Base-by-base conservation (phyloP, 2,888 invertebrate genomes). In the Caenorhabditis panamensis region DNA sequence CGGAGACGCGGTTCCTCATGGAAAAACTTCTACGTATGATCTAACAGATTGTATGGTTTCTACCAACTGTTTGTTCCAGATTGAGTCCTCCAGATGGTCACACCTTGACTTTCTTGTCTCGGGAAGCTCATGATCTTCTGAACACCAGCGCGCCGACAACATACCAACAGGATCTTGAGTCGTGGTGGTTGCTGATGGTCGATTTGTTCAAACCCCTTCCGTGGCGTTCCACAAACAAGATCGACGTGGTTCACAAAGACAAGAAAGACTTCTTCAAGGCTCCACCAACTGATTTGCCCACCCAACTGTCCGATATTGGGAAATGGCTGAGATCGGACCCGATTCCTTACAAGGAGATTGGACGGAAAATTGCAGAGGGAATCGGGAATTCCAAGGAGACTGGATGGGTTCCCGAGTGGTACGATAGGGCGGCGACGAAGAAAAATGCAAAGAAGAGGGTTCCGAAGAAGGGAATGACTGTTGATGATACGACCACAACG, bases 71-170 rank as follows among this genome's bases (percentile, higher is more conserved):
- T 28, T 36, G 2, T 41, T 61, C 20, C 26, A 64, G 68, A 51
- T 24, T 77, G n/a, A 64, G 68, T n/a, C 80, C 80, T 3, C 75
- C 80, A 4, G 80, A 80, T 56, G 80, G 80, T 2, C 22, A 24
- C 26, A 71, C 75, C 1, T 18, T 80, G 1, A 66, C 80, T 8
- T 80, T 61, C 24, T 22, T 80, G n/a, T 80, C 80, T 0, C 49
- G 71, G 0, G 76, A 76, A 28, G 69, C 69, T 11, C 80, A 80
- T 31, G 71, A 80, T 24, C n/a, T 54, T 5, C 24, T 80, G 11
- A 31, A 24, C 11, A n/a, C 16, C 0, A 51, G 13, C 6, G 51
- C 11, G 0, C 20, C 53, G 24, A 56, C 64, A 5, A 66, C 69
- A 2, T 76, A 49, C 31, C 66, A 58, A 18, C 69, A 71, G 26